Evolutionary conservation across 2,797 vertebrate species (phyloP).

Genomic region (Pseudochirops cupreus): DNA sequence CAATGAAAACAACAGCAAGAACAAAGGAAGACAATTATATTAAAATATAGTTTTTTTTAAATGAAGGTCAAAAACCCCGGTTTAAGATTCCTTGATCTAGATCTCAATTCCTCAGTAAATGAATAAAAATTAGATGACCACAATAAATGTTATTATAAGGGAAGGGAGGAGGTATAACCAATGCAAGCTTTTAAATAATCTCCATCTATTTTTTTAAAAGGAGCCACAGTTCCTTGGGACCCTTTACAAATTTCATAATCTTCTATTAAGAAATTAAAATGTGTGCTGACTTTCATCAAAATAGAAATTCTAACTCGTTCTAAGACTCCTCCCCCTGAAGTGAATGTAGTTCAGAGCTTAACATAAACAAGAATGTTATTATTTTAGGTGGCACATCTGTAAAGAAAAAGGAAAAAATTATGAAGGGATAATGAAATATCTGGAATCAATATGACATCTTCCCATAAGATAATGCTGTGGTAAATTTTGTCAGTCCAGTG

Average conservation of each 20-base stretch:
- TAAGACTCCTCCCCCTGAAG: neutral
- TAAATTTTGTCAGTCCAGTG: constrained; percentile 39
- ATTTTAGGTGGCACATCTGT: constrained; percentile 21
- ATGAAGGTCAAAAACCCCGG: constrained; percentile 6
- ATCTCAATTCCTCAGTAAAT: neutral
- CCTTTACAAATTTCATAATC: neutral
- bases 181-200: neutral
- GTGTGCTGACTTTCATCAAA: constrained; percentile 5
- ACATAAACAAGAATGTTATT: constrained; percentile 9
- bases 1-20: neutral
- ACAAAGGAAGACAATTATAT: neutral
- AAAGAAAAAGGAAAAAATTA: constrained; percentile 49
- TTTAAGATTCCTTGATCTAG: neutral
- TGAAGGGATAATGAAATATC: constrained; percentile 10
- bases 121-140: neutral
- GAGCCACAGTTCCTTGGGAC: neutral
- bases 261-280: neutral
- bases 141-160: neutral
- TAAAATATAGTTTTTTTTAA: neutral
- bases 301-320: constrained; percentile 36
- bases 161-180: neutral
- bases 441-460: constrained; percentile 16
- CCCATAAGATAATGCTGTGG: neutral
- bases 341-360: neutral
- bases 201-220: neutral